phyloP scores from a whole-genome alignment of 2,888 invertebrate species.

The Lysandra bellargus region DNA sequence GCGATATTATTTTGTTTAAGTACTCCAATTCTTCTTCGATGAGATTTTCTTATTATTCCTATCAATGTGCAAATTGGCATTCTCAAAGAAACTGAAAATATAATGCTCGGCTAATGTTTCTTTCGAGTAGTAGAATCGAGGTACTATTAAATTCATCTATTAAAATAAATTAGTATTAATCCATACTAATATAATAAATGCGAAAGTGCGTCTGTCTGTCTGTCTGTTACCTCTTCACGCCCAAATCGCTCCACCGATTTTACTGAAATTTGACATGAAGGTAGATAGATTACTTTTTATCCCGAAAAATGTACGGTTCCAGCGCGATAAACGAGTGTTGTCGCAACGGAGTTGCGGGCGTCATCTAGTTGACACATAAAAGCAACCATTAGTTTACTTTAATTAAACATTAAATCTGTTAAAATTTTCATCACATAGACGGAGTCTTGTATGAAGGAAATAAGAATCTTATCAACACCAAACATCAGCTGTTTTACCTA shows the following conservation, averaged over 20 bases:
- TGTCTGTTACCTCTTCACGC: too few species aligned
- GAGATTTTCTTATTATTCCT: background rate
- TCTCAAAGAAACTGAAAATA: background rate
- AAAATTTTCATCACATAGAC: background rate
- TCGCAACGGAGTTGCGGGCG: too few species aligned
- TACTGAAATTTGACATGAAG: too few species aligned
- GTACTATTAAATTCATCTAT: background rate
- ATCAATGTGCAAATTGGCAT: background rate
- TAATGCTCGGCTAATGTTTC: background rate
- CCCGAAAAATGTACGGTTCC: too few species aligned
- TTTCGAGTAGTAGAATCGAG: background rate
- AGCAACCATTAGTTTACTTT: background rate
- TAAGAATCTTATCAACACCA: conserved; percentile 12
- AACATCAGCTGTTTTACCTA: background rate
- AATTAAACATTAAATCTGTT: background rate
- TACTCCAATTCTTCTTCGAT: background rate
- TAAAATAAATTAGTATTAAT: background rate
- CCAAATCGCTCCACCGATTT: too few species aligned
- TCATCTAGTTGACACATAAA: background rate
- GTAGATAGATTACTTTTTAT: too few species aligned
- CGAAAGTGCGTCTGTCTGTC: too few species aligned
- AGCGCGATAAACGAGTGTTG: too few species aligned
- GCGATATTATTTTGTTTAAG: too few species aligned
- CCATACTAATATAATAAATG: too few species aligned
- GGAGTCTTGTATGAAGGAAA: background rate